Conservation (phyloP, 1,140 invertebrate genomes). For the Neomicropteryx cornuta region DNA sequence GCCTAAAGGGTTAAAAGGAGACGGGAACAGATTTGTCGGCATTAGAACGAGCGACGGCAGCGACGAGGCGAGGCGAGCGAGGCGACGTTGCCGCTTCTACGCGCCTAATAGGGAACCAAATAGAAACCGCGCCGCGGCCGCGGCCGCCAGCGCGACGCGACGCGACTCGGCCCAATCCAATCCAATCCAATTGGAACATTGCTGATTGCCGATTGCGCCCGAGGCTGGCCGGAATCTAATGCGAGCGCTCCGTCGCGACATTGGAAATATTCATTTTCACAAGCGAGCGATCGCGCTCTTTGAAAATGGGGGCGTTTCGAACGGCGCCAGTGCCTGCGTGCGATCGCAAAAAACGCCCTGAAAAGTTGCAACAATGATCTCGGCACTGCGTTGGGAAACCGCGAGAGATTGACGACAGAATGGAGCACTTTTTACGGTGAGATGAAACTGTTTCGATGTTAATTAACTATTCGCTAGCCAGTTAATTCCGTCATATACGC, state of each 20-base stretch:
- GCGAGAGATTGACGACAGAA: no score
- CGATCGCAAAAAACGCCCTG: no score
- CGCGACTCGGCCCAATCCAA: neutral
- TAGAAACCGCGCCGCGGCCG: slow-evolving; percentile 1
- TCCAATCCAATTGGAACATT: neutral
- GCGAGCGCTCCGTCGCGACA: neutral
- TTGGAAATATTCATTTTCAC: slow-evolving; percentile 1
- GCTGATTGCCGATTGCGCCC: neutral
- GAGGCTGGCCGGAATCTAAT: no score
- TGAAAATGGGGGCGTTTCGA: slow-evolving; percentile 1
- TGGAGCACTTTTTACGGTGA: no score
- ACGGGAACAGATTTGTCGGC: neutral
- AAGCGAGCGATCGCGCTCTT: neutral
- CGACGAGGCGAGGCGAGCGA: neutral
- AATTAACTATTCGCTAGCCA: no score
- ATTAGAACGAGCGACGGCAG: neutral
- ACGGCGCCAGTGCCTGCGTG: no score
- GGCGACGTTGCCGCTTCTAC: slow-evolving; percentile 3
- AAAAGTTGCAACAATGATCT: no score
- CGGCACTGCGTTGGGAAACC: no score
- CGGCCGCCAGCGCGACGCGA: slow-evolving; percentile 5
- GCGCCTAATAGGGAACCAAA: neutral
- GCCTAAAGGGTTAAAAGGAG: neutral
- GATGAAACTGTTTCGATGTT: no score
- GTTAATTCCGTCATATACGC: no score